Percentiles rank a stretch among this genome's conserved stretches.
phyloP scores from a whole-genome alignment of 2,797 vertebrate genomes.

The Tapirus indicus region DNA sequence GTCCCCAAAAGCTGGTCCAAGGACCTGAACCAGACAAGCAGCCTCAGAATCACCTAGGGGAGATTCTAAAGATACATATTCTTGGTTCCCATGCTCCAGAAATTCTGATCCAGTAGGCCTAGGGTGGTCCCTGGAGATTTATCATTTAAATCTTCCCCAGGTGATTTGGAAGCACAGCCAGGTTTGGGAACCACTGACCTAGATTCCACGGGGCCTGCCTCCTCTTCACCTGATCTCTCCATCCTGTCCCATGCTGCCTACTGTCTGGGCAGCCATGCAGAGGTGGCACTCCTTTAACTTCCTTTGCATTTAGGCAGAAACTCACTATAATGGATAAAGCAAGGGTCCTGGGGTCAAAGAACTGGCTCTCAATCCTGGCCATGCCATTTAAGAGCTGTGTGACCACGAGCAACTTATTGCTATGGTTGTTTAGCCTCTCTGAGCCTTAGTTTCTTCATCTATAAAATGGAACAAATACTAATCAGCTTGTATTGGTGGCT shows the following conservation, averaged over 20 bases:
- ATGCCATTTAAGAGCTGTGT: neutral
- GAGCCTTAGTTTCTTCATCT: neutral
- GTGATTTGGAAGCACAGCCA: neutral
- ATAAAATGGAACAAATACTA: neutral
- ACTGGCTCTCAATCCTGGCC: neutral
- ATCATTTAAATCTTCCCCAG: neutral
- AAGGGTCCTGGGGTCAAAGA: neutral
- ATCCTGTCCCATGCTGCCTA: neutral
- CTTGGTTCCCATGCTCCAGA: slow-evolving; percentile 4
- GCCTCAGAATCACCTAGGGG: neutral
- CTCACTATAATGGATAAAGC: neutral
- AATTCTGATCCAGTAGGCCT: slow-evolving; percentile 4
- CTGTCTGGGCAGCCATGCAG: neutral
- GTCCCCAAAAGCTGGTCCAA: slow-evolving; percentile 6
- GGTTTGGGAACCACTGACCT: slow-evolving; percentile 54
- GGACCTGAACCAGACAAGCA: neutral
- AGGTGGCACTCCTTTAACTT: neutral
- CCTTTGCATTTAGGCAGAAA: neutral
- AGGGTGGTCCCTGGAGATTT: neutral
- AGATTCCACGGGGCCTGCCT: neutral
- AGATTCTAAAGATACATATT: slow-evolving; percentile 9
- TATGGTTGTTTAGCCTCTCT: neutral
- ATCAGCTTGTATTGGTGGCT: neutral
- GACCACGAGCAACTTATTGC: neutral
- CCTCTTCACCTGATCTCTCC: slow-evolving; percentile 6